phyloP scores from a whole-genome alignment of 2,888 invertebrate species.

The Neria commutata region DNA sequence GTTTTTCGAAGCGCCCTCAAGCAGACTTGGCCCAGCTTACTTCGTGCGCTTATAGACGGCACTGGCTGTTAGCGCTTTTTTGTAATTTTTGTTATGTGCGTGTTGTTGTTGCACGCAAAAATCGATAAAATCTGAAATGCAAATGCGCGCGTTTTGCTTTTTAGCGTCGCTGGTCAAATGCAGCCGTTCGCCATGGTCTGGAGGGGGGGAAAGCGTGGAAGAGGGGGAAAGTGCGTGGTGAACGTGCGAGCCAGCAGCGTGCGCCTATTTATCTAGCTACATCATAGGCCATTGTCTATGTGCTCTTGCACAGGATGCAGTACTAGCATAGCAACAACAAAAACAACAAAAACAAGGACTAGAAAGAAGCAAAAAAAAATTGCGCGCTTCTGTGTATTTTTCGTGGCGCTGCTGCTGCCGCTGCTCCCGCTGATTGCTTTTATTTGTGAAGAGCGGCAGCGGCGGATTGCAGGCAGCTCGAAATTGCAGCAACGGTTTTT shows the following conservation, averaged over 20 bases:
- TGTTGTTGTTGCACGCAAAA: too few species aligned
- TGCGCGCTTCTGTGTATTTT: background rate
- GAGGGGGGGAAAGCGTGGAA: background rate
- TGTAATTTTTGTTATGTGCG: too few species aligned
- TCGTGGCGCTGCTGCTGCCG: constrained; percentile 10
- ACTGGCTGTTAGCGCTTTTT: too few species aligned
- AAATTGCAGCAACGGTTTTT: background rate
- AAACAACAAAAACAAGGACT: background rate
- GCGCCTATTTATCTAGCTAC: background rate
- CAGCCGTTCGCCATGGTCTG: background rate
- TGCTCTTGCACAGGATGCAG: constrained; percentile 4
- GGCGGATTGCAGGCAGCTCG: background rate
- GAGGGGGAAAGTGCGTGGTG: too few species aligned
- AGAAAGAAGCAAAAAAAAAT: background rate
- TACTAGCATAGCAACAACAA: background rate
- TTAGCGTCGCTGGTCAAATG: constrained; percentile 1
- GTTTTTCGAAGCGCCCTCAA: too few species aligned
- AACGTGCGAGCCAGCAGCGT: too few species aligned
- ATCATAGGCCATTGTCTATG: too few species aligned
- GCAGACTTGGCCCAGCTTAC: too few species aligned
- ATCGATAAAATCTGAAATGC: too few species aligned
- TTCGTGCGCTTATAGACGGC: too few species aligned
- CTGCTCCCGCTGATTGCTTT: constrained; percentile 14
- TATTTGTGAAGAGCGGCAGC: constrained; percentile 10
- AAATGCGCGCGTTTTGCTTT: background rate